Evolutionary conservation across 2,888 invertebrate species (phyloP).

Genomic region (Drosophila buzzatii): DNA sequence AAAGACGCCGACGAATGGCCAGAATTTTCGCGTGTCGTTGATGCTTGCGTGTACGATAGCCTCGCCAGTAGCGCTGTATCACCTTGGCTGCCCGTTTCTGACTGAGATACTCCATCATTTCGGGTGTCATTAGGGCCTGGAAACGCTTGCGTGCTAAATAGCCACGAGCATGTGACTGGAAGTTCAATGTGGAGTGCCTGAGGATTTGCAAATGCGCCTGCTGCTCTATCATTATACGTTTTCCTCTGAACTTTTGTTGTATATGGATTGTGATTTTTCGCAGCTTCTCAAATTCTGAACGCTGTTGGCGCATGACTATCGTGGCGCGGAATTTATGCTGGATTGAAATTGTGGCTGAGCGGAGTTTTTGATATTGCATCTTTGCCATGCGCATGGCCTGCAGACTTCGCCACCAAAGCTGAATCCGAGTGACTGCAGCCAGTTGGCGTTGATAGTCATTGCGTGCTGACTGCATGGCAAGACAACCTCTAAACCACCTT

Average conservation of each 20-base stretch:
- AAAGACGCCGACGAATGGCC: conserved; percentile 76
- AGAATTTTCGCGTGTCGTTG: conserved; percentile 71
- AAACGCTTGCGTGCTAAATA: conserved; percentile 86
- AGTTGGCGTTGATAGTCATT: conserved; percentile 53
- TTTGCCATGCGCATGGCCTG: conserved; percentile 69
- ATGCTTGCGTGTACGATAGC: conserved; percentile 84
- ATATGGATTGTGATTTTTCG: conserved; percentile 68
- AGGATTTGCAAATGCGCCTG: conserved; percentile 72
- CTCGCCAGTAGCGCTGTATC: conserved; percentile 89
- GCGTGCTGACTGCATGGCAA: conserved; percentile 64
- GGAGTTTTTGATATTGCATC: conserved; percentile 78
- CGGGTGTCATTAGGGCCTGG: conserved; percentile 85
- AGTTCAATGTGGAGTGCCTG: conserved; percentile 41
- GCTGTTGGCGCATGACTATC: conserved; percentile 62
- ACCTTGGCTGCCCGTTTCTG: conserved; percentile 87
- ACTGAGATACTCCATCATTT: conserved; percentile 85
- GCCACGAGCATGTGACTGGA: conserved; percentile 86
- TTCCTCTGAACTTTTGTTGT: conserved; percentile 85
- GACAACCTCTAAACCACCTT: conserved; percentile 63
- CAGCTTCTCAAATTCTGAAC: conserved; percentile 63
- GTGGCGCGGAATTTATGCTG: conserved; percentile 81
- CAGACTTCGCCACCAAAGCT: conserved; percentile 71
- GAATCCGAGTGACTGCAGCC: conserved; percentile 61
- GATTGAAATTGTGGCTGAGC: conserved; percentile 71
- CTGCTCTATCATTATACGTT: conserved; percentile 83